These are phyloP conservation scores for Adelges cooleyi DNA, from an alignment of 1,140 invertebrate genomes.

Conservation along the genomic window DNA sequence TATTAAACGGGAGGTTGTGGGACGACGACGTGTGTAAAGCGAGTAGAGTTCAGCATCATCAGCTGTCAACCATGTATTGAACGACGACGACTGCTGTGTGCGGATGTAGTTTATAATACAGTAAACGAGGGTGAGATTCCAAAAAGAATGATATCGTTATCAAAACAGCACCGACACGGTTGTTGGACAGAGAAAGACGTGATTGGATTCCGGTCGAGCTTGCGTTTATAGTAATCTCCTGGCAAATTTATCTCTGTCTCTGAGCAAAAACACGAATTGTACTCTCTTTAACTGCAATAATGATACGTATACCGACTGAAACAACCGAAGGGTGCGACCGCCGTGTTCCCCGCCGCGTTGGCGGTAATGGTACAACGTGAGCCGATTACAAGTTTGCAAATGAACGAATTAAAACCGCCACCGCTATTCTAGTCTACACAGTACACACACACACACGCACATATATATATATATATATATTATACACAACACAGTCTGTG, in stretches of 20 bases:
- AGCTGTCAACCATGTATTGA: no score
- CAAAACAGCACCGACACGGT: not conserved
- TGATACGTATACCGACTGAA: no score
- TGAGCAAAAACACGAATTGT: slow-evolving; percentile 19
- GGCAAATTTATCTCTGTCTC: slow-evolving; percentile 21
- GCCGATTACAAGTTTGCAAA: slow-evolving; percentile 28
- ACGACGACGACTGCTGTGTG: not conserved
- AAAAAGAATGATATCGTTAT: slow-evolving; percentile 16
- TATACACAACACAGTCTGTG: no score
- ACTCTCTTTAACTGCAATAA: no score
- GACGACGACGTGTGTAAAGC: not conserved
- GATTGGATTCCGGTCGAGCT: slow-evolving; percentile 24
- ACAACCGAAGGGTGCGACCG: no score
- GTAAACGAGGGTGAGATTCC: not conserved
- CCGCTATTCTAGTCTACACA: no score
- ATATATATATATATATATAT: not conserved
- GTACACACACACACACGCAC: not conserved
- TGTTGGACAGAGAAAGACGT: not conserved
- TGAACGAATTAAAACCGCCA: slow-evolving; percentile 18
- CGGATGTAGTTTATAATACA: not conserved
- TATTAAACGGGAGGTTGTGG: not conserved
- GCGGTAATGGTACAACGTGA: not conserved
- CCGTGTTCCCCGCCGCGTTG: not conserved
- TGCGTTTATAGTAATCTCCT: slow-evolving; percentile 15
- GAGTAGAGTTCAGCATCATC: not conserved